Evolutionary conservation across 2,113 vertebrate species (phyloP).

Genomic region (Heterotis niloticus): DNA sequence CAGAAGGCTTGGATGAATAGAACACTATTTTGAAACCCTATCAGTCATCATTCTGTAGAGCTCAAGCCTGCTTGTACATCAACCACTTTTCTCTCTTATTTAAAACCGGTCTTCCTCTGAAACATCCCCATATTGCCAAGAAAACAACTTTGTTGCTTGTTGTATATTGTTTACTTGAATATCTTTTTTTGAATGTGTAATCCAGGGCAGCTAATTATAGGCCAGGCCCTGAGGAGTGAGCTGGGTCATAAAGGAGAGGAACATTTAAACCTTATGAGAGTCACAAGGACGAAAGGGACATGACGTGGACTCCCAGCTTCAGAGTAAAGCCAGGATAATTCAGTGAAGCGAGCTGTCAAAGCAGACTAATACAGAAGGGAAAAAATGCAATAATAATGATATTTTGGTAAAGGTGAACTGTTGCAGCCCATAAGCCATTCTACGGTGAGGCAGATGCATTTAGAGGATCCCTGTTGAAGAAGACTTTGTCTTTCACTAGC

Average conservation of each 20-base stretch:
- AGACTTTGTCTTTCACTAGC: too few species aligned
- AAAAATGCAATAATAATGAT: too few species aligned
- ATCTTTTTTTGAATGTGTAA: background rate
- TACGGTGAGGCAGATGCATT: too few species aligned
- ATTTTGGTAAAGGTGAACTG: too few species aligned
- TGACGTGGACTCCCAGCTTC: background rate
- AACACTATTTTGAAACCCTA: background rate
- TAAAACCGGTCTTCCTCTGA: too few species aligned
- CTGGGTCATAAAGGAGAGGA: background rate
- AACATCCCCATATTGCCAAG: background rate
- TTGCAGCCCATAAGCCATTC: too few species aligned
- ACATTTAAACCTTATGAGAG: background rate
- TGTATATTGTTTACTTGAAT: background rate
- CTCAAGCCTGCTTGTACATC: too few species aligned
- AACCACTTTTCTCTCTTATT: too few species aligned
- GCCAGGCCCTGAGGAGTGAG: background rate
- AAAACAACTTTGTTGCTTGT: background rate
- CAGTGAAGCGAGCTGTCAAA: background rate
- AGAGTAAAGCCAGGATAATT: background rate
- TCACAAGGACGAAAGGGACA: background rate
- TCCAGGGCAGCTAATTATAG: background rate
- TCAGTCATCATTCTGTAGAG: too few species aligned
- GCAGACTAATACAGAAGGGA: too few species aligned
- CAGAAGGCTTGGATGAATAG: background rate
- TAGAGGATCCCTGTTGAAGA: too few species aligned